These are phyloP conservation scores for Odontesthes bonariensis DNA, from an alignment of 2,113 vertebrate genomes.

Conservation along the genomic window DNA sequence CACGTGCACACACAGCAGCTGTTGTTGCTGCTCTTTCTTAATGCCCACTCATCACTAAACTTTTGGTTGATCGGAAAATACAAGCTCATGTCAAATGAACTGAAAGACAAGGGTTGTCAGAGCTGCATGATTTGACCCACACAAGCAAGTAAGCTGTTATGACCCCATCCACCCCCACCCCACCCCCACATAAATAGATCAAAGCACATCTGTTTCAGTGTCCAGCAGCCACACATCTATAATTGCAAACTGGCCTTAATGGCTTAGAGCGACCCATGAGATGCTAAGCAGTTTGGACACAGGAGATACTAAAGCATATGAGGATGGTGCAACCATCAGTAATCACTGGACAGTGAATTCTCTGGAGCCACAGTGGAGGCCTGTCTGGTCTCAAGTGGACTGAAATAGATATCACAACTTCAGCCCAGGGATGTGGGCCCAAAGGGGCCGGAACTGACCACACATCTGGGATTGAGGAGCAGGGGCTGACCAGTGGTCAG, in stretches of 20 bases:
- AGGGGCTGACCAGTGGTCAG: conserved; percentile 43
- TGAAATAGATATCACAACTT: conserved; percentile 85
- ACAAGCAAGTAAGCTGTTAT: conserved; percentile 71
- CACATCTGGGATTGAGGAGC: conserved; percentile 61
- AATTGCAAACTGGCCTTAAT: conserved; percentile 79
- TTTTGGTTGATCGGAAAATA: conserved; percentile 55
- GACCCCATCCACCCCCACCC: conserved; percentile 6
- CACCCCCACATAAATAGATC: conserved; percentile 79
- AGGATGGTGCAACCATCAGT: conserved; percentile 65
- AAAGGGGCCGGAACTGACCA: conserved; percentile 62
- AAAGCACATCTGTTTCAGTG: conserved; percentile 83
- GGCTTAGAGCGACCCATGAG: conserved; percentile 76
- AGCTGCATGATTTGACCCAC: conserved; percentile 75
- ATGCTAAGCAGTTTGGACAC: conserved; percentile 81
- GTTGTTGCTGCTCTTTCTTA: background rate
- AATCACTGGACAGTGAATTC: conserved; percentile 71
- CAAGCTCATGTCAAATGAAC: conserved; percentile 73
- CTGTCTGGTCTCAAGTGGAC: conserved; percentile 74
- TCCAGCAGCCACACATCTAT: conserved; percentile 79
- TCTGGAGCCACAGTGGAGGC: conserved; percentile 68
- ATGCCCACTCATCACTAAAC: conserved; percentile 51
- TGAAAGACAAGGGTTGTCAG: conserved; percentile 74
- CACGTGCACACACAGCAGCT: conserved; percentile 17
- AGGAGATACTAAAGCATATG: conserved; percentile 78
- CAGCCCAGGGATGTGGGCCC: conserved; percentile 61